A percentile compares a stretch with the other conserved stretches of the same genome.
Conservation (phyloP, 2,113 vertebrate genomes). For the Melozone crissalis region DNA sequence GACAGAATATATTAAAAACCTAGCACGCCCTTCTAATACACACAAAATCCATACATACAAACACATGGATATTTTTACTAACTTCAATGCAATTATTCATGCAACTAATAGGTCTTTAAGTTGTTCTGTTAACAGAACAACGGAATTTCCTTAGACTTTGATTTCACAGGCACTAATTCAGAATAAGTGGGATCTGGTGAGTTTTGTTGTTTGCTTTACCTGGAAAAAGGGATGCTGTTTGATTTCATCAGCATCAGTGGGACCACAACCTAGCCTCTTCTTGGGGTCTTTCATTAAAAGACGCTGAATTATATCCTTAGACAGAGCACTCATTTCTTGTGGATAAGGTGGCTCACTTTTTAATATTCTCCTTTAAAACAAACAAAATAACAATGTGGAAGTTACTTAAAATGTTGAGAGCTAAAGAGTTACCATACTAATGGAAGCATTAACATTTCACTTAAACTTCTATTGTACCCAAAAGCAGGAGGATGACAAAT, state of each 20-base stretch:
- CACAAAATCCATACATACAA: neutral
- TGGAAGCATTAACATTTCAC: neutral
- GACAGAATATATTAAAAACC: neutral
- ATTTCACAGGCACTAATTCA: neutral
- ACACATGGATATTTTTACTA: neutral
- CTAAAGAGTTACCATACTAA: neutral
- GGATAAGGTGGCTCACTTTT: conserved; percentile 97
- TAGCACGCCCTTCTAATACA: neutral
- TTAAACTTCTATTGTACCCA: neutral
- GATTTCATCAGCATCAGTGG: conserved; percentile 86
- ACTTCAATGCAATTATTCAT: neutral
- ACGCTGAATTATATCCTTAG: conserved; percentile 91
- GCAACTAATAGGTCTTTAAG: neutral
- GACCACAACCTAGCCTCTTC: conserved; percentile 91
- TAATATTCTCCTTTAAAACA: conserved; percentile 87
- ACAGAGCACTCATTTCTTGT: conserved; percentile 87
- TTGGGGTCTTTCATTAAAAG: conserved; percentile 94
- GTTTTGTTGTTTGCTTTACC: conserved; percentile 71
- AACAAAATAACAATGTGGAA: neutral
- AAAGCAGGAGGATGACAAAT: neutral
- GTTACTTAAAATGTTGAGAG: neutral
- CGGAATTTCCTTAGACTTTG: neutral
- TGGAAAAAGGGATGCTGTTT: conserved; percentile 96
- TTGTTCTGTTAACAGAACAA: neutral
- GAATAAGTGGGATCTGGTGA: neutral